Base-by-base conservation (phyloP, 2,797 vertebrate genomes). In the Sylvilagus floridanus region DNA sequence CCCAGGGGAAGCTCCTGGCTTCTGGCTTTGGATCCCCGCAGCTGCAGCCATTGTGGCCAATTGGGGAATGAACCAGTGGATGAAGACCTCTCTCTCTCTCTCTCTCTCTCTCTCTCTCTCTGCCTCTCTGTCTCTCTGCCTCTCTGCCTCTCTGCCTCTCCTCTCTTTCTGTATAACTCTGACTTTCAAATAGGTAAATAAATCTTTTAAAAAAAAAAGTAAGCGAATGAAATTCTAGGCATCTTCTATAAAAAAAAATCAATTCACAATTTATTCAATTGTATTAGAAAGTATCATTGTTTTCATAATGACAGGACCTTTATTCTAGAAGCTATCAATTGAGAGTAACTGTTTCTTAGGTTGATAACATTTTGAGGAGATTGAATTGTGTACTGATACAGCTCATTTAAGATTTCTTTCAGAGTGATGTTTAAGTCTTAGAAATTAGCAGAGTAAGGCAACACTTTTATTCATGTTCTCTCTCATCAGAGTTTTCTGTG, bases 191-290 rank as follows among this genome's bases (percentile, higher is more conserved):
- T 47, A 47, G 8, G 8, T 47, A 47, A 47, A 47, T 37, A 37
- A 37, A 37, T 37, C 37, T 37, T 37, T 47, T 9, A 47, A 47
- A 60, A 60, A 16, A 60, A 60, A 60, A 60, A 60, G 22, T 22
- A 60, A 16, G 22, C 22, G 22, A 60, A 60, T 17, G 17, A 60
- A 60, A 60, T 60, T 17, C 22, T 7, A 5, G 22, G 16, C 57
- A 60, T 60, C 79, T 47, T 82, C 21, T 14, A 32, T 65, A 30
- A 30, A 50, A 50, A 17, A 47, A 82, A 42, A 42, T 26, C 17
- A 54, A 57, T 83, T 77, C 47, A 90, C 89, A 63, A 3, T 94
- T 83, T 77, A 42, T 95, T 77, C 24, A 60, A 66, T 24, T 62
- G 4, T 72, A 21, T 76, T 95, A 75, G 37, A 92, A 85, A 69